A percentile compares a stretch with the other conserved stretches of the same genome.
Evolutionary conservation across 2,888 invertebrate species (phyloP).

Genomic region (Heteromurus nitidus): DNA sequence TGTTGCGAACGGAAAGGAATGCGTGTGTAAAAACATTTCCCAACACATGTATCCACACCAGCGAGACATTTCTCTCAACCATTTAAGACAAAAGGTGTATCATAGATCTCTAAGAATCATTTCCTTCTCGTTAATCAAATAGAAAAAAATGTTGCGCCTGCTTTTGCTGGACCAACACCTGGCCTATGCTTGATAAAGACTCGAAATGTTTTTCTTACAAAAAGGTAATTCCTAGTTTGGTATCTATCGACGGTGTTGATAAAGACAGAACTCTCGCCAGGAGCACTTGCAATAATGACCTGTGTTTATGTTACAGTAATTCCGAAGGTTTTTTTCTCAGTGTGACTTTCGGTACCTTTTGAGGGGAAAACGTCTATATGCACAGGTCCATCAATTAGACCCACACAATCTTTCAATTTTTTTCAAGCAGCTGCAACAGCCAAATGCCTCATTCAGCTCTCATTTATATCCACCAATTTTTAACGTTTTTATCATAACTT

Average conservation of each 20-base stretch:
- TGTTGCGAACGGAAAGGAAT: conserved; percentile 25
- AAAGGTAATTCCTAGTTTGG: no score
- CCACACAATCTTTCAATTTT: background rate
- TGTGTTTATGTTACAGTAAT: background rate
- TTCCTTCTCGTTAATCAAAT: conserved; percentile 61
- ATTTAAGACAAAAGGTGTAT: conserved; percentile 28
- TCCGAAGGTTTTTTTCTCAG: background rate
- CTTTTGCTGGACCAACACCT: conserved; percentile 59
- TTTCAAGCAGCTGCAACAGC: conserved; percentile 1
- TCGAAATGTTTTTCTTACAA: background rate
- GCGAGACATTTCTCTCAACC: conserved; percentile 9
- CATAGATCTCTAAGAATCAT: no score
- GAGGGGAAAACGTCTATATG: conserved; percentile 17
- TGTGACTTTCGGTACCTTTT: background rate
- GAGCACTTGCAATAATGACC: conserved; percentile 5
- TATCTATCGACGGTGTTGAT: no score
- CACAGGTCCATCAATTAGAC: conserved; percentile 1
- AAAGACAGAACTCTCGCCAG: background rate
- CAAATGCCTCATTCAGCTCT: no score
- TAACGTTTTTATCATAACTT: background rate
- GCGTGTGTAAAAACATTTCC: conserved; percentile 17
- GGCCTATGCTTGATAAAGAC: conserved; percentile 13
- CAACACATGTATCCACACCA: conserved; percentile 41
- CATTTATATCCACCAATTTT: background rate
- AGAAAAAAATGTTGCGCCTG: conserved; percentile 57